Percentiles rank a stretch among this genome's conserved stretches.
Evolutionary conservation across 2,888 invertebrate species (phyloP).

Genomic region (Deilephila elpenor): DNA sequence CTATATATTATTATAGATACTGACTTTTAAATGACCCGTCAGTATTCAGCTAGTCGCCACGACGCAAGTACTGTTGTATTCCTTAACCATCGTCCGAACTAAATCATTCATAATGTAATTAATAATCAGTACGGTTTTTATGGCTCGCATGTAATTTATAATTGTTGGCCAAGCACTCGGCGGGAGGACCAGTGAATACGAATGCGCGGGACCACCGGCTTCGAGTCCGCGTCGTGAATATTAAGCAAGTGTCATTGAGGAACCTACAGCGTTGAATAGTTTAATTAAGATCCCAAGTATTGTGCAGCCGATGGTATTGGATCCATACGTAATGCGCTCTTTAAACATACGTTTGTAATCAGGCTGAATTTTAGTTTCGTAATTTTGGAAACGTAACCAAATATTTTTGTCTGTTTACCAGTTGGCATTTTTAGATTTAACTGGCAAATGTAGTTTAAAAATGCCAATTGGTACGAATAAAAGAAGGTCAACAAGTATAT

Average conservation of each 20-base stretch:
- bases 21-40: too few species aligned
- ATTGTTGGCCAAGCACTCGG: slow-evolving; percentile 29
- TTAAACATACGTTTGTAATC: background rate
- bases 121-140: slow-evolving; percentile 34
- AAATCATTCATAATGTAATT: slow-evolving; percentile 30
- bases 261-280: slow-evolving; percentile 31
- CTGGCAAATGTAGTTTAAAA: too few species aligned
- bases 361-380: background rate
- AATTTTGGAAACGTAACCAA: background rate
- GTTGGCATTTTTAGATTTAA: too few species aligned
- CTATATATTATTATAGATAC: too few species aligned
- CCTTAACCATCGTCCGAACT: background rate
- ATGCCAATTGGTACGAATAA: too few species aligned
- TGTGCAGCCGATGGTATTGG: slow-evolving; percentile 5
- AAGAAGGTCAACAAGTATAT: too few species aligned
- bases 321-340: slow-evolving; percentile 18
- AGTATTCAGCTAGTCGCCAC: background rate
- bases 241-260: slow-evolving; percentile 20
- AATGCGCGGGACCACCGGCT: slow-evolving; percentile 30
- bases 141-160: slow-evolving; percentile 39
- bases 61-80: background rate
- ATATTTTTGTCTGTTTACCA: too few species aligned
- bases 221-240: slow-evolving; percentile 20
- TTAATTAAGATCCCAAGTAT: slow-evolving; percentile 30
- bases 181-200: slow-evolving; percentile 15